Base-by-base conservation (phyloP, 2,888 invertebrate species). In the Bugulina stolonifera region DNA sequence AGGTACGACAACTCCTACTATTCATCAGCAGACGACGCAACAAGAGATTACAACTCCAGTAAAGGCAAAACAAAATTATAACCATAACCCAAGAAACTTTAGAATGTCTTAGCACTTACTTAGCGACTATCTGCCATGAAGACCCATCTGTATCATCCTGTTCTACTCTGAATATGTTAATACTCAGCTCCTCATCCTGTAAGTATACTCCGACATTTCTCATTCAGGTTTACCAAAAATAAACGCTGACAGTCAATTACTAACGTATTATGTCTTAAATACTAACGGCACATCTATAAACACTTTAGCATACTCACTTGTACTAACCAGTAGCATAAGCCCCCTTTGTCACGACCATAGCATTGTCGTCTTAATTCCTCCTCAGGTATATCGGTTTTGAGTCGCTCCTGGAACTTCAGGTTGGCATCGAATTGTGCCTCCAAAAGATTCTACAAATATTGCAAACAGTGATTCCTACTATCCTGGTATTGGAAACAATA, bases 401-500 rank as follows among this genome's bases (percentile, higher is more conserved):
- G 90, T 76, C 83, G 83, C 75, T 90, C 90, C 83, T 97, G 96
- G 85, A 99, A 97, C 84, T 93, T 96, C 27, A 89, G 87, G 86
- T 99, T 94, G 79, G 89, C 89, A 83, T 98, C 96, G 87, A 99
- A 99, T 85, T 99, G 98, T 27, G 90, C 89, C 86, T 97, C 97
- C 75, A 96, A 86, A 73, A 97, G 87, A 81, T 91, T 89, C 93
- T 94, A 86, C 5, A 87, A n/a, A n/a, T n/a, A n/a, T n/a, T n/a
- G n/a, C n/a, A n/a, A n/a, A n/a, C n/a, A n/a, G n/a, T n/a, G n/a
- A n/a, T n/a, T n/a, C n/a, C n/a, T n/a, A n/a, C n/a, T n/a, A n/a
- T n/a, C n/a, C n/a, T n/a, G n/a, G n/a, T n/a, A n/a, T n/a, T n/a
- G n/a, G n/a, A n/a, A n/a, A n/a, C n/a, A n/a, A n/a, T n/a, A n/a